Base-by-base conservation (phyloP, 2,797 vertebrate species). In the Sebastes jordani region DNA sequence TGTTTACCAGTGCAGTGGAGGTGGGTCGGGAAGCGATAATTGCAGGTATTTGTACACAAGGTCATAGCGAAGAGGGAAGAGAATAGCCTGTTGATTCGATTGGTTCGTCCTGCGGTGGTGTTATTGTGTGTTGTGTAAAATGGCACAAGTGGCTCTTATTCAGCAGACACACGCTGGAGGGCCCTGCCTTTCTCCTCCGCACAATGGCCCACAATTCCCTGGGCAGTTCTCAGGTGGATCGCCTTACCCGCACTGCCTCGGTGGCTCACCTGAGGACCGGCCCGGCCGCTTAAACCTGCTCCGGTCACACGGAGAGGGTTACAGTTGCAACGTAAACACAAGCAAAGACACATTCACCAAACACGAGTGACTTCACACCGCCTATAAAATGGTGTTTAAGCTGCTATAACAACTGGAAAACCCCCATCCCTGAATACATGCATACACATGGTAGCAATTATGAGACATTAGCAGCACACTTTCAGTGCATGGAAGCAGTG, bases 151-250 rank as follows among this genome's bases (percentile, higher is more conserved):
- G 94, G 90, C 89, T 94, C 82, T 88, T 89, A 94, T 96, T 95
- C 94, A 95, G 80, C 25, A 69, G 93, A 83, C 94, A 93, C 95
- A 95, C 92, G 94, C 94, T 92, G 88, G 25, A 89, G 93, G 90
- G 91, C 89, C 84, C 64, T 63, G 88, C 65, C 85, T 94, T 95
- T 92, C 88, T 90, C 64, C 69, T 61, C 55, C 1, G 20, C 85
- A 96, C 93, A 96, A 95, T 94, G 81, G 72, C 78, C 62, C 80
- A 84, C 91, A 92, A 94, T 92, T 94, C 95, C 94, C 94, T 91
- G 86, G 92, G 91, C 88, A 86, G 88, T 95, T 95, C 94, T 94
- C 95, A 94, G 93, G 90, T 95, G 90, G 94, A 95, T 96, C 93
- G 11, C 70, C 78, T 96, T 96, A 91, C 94, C 88, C 83, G 76